Evolutionary conservation across 1,140 invertebrate genomes (phyloP), one percentile per base, ranked within the genome.

Genomic region (Megathymus violae): DNA sequence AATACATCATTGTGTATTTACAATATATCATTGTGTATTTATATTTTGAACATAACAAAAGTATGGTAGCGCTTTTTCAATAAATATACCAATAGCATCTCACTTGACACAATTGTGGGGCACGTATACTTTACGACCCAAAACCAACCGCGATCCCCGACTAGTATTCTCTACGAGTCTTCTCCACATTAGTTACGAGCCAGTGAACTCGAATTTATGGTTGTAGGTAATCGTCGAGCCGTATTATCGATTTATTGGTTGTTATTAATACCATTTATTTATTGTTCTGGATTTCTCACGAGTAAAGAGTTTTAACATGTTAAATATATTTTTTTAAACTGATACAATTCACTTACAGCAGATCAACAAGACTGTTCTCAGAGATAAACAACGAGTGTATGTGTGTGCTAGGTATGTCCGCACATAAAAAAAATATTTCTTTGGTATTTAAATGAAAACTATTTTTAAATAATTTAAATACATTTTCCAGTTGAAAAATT

Each of bases 81-180:
- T 48, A 40, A 59, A 52, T 56, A 56, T 16, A 4, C 27, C 27
- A 7, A 31, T n/a, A 31, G 51, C 19, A 16, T 27, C 14, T 19
- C 38, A 48, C 63, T 25, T 58, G 63, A 46, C 50, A 36, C 40
- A 44, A 31, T 9, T 54, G 36, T 38, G n/a, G 59, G 71, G 75
- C 69, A 19, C 65, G 69, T 71, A 46, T 70, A 38, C 69, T 77
- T 77, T 74, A 77, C 69, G 69, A 77, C 9, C 67, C 69, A 77
- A 74, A 77, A 77, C 71, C 67, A 64, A 69, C 60, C 60, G 36
- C 46, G 61, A 73, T 70, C 74, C 68, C 71, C 68, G 65, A 70
- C 4, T 13, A 6, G 25, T 34, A 43, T 54, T 27, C 27, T 31
- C 7, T 9, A n/a, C n/a, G n/a, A n/a, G 1, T 62, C 48, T 40